phyloP scores from a whole-genome alignment of 2,888 invertebrate genomes.

The Argyresthia goedartella region DNA sequence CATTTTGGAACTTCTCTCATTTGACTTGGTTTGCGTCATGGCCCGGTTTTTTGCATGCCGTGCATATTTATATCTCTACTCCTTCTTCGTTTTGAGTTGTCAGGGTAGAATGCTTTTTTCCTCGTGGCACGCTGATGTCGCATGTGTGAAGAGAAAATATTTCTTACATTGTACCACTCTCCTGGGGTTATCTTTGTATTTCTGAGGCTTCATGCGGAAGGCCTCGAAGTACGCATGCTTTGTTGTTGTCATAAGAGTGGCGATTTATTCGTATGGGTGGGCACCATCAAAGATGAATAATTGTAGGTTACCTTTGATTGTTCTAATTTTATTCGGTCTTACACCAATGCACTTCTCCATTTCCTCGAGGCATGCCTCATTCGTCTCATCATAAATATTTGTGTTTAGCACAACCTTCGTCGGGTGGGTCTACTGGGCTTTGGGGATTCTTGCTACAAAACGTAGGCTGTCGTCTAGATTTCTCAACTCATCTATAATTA shows the following conservation, averaged over 20 bases:
- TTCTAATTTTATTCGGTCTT: slow-evolving; percentile 5
- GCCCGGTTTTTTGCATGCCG: not conserved
- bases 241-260: slow-evolving; percentile 5
- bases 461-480: slow-evolving; percentile 4
- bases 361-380: slow-evolving; percentile 1
- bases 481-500: slow-evolving; percentile 1
- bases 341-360: slow-evolving; percentile 6
- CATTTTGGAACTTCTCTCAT: not conserved
- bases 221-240: not conserved
- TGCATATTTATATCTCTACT: not conserved
- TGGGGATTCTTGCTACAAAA: slow-evolving; percentile 3
- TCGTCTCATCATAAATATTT: not conserved
- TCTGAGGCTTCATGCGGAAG: not conserved
- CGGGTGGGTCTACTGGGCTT: slow-evolving; percentile 4
- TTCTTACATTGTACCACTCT: slow-evolving; percentile 1
- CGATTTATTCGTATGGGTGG: slow-evolving; percentile 7
- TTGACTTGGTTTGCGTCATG: not conserved
- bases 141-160: slow-evolving; percentile 1
- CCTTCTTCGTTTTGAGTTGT: not conserved
- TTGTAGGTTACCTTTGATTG: slow-evolving; percentile 6
- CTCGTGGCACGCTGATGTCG: not conserved
- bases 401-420: slow-evolving; percentile 1
- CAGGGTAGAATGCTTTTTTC: not conserved
- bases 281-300: slow-evolving; percentile 5
- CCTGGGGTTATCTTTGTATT: not conserved